Evolutionary conservation across 2,888 invertebrate species (phyloP).

Genomic region (Diploptera punctata): DNA sequence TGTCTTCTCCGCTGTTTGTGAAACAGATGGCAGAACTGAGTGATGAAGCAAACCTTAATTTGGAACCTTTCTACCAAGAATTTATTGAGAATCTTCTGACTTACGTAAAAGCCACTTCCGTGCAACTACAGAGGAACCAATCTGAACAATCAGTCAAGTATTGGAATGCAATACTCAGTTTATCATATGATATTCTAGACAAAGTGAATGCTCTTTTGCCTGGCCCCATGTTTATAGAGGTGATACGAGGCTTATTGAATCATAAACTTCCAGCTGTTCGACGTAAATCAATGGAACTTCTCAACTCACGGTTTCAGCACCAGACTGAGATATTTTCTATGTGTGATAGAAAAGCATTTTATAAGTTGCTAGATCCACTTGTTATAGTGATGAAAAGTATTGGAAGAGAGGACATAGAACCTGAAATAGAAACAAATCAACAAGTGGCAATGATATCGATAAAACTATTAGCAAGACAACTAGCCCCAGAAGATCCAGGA

Average conservation of each 20-base stretch:
- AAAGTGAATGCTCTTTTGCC: conserved; percentile 82
- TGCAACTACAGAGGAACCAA: conserved; percentile 58
- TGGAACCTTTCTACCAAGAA: conserved; percentile 70
- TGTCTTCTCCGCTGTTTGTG: conserved; percentile 73
- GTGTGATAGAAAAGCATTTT: conserved; percentile 32
- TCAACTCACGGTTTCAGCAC: conserved; percentile 80
- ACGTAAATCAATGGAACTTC: conserved; percentile 82
- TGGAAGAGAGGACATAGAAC: conserved; percentile 50
- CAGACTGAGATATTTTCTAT: conserved; percentile 65
- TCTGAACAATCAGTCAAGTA: conserved; percentile 64
- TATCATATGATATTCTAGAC: conserved; percentile 80
- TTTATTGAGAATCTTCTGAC: conserved; percentile 72
- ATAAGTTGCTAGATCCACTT: conserved; percentile 42
- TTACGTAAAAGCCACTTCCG: conserved; percentile 70
- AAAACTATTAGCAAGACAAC: conserved; percentile 78
- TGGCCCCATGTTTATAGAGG: conserved; percentile 78
- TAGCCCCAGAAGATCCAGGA: conserved; percentile 71
- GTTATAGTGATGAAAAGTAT: conserved; percentile 50
- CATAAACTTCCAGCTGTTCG: conserved; percentile 75
- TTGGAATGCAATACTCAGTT: conserved; percentile 82
- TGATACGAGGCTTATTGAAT: conserved; percentile 74
- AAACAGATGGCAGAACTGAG: conserved; percentile 65
- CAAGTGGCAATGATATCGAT: conserved; percentile 84
- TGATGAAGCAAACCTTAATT: conserved; percentile 56
- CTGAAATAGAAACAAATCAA: conserved; percentile 68